phyloP scores from a whole-genome alignment of 2,888 invertebrate genomes.

The Mayetiola destructor region DNA sequence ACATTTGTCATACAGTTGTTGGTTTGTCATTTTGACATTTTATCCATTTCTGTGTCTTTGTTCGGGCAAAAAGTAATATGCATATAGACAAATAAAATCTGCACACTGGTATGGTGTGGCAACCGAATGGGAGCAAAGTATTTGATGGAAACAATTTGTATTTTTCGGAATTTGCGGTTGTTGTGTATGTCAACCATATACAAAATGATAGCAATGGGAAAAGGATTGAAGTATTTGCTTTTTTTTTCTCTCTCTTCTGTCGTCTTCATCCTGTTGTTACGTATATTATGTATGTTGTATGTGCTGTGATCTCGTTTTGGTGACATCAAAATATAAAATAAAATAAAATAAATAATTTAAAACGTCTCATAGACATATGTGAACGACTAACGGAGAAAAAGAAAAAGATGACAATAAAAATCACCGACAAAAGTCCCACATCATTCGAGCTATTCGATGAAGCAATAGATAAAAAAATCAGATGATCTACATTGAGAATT shows the following conservation, averaged over 20 bases:
- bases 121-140: too few species aligned
- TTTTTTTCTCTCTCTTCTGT: too few species aligned
- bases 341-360: constrained; percentile 7
- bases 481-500: too few species aligned
- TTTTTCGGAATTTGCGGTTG: constrained; percentile 5
- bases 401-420: too few species aligned
- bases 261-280: too few species aligned
- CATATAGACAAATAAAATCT: too few species aligned
- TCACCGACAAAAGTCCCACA: too few species aligned
- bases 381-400: neutral
- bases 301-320: neutral
- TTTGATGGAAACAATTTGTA: constrained; percentile 12
- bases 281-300: too few species aligned
- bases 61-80: too few species aligned
- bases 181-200: constrained; percentile 2
- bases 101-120: too few species aligned
- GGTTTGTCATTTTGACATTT: neutral
- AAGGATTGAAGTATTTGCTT: constrained; percentile 3
- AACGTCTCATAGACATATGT: constrained; percentile 10
- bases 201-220: constrained; percentile 10
- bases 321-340: neutral
- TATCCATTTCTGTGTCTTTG: neutral
- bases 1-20: neutral
- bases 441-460: too few species aligned
- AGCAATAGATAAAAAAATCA: too few species aligned